Conservation (phyloP, 2,888 invertebrate species). For the Cryptocephalus moraei region DNA sequence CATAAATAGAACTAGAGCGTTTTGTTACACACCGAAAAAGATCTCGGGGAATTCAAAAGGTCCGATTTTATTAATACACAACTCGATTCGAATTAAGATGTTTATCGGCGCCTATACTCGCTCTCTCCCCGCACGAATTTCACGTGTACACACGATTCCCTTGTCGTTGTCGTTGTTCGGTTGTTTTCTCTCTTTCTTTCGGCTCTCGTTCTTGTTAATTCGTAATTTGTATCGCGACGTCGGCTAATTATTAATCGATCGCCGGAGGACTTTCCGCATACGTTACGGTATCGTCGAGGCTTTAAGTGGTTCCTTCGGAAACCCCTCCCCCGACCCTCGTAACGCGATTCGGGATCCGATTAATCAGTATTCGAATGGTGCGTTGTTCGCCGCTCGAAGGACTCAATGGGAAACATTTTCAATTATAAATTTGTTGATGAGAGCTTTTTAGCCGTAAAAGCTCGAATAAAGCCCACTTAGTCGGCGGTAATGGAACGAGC, state of each 20-base stretch:
- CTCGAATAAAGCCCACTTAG: conserved; percentile 19
- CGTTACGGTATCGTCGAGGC: too few species aligned
- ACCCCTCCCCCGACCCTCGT: too few species aligned
- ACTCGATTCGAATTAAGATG: conserved; percentile 23
- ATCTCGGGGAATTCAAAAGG: conserved; percentile 22
- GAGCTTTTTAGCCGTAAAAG: conserved; percentile 17
- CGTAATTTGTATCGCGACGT: too few species aligned
- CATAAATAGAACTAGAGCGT: conserved; percentile 29
- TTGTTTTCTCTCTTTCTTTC: too few species aligned
- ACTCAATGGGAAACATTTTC: conserved; percentile 16
- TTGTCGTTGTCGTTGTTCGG: too few species aligned
- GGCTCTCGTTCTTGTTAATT: too few species aligned
- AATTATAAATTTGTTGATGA: conserved; percentile 18
- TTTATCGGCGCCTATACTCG: conserved; percentile 11
- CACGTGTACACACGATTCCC: too few species aligned
- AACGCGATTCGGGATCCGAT: conserved; percentile 2
- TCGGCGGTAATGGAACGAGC: conserved; percentile 16
- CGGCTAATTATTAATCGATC: too few species aligned
- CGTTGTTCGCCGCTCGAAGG: conserved; percentile 13
- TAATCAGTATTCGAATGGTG: conserved; percentile 17
- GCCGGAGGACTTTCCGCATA: too few species aligned
- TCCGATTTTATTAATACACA: conserved; percentile 24
- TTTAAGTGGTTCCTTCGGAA: too few species aligned
- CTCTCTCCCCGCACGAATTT: too few species aligned
- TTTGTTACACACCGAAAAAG: conserved; percentile 25